phyloP scores from a whole-genome alignment of 2,888 invertebrate species.

The Cheilosia vulpina region DNA sequence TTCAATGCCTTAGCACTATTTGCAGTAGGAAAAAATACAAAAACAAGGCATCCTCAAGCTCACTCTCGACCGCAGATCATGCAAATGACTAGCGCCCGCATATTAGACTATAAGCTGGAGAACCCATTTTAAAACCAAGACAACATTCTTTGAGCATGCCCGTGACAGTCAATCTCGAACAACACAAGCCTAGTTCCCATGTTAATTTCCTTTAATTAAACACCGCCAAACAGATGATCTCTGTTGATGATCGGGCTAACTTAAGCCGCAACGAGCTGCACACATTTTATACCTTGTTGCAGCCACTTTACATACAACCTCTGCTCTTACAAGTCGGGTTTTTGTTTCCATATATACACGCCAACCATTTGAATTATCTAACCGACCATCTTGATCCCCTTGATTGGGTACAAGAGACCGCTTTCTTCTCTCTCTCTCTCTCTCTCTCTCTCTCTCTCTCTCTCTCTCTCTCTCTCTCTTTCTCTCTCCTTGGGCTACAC shows the following conservation, averaged over 20 bases:
- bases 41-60: not conserved
- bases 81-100: too few relatives aligned
- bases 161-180: not conserved
- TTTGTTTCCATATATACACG: not conserved
- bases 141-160: not conserved
- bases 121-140: not conserved
- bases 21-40: not conserved
- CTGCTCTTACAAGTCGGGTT: constrained; percentile 6
- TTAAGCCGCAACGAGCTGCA: constrained; percentile 7
- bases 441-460: not conserved
- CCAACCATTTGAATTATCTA: constrained; percentile 53
- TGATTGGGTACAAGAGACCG: constrained; percentile 44
- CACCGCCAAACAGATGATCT: constrained; percentile 41
- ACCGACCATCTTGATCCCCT: constrained; percentile 68
- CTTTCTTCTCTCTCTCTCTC: not conserved
- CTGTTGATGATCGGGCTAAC: constrained; percentile 8
- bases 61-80: too few relatives aligned
- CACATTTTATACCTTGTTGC: constrained; percentile 3
- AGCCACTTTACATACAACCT: constrained; percentile 36
- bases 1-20: not conserved
- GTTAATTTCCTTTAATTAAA: constrained; percentile 41
- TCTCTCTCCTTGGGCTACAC: not conserved
- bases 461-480: not conserved
- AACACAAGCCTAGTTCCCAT: constrained; percentile 42
- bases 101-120: not conserved